A percentile compares a stretch with the other conserved stretches of the same genome.
phyloP scores from a whole-genome alignment of 2,797 vertebrate genomes.

The Lepilemur ruficaudatus region DNA sequence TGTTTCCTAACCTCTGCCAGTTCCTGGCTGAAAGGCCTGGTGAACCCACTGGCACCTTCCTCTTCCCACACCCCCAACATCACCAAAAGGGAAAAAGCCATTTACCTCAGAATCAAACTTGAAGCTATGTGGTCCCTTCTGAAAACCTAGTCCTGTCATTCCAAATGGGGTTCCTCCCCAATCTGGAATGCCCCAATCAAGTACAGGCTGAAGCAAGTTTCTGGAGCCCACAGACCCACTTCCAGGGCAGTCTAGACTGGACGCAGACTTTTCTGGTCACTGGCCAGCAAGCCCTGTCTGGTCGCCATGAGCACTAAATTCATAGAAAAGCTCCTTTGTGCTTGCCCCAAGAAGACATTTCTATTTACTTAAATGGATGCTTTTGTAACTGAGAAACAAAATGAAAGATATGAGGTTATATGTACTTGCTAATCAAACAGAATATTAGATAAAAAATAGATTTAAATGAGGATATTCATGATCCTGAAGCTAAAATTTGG shows the following conservation, averaged over 20 bases:
- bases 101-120: neutral
- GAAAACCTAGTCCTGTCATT: neutral
- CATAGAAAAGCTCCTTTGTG: neutral
- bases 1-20: neutral
- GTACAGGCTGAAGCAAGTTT: neutral
- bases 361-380: neutral
- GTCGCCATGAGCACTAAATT: neutral
- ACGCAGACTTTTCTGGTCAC: neutral
- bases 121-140: neutral
- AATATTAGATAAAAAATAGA: conserved; percentile 23
- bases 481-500: neutral
- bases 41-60: neutral
- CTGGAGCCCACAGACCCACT: neutral
- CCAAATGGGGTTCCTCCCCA: neutral
- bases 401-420: neutral
- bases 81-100: neutral
- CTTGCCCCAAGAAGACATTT: neutral
- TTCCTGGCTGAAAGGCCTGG: neutral
- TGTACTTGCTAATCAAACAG: neutral
- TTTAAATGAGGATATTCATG: neutral
- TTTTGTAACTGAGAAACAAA: conserved; percentile 21
- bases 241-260: neutral
- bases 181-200: neutral
- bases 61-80: no score
- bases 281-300: neutral